Percentiles rank a stretch among this genome's conserved stretches.
phyloP scores from a whole-genome alignment of 1,140 invertebrate species.

The Lamellibrachia luymesi region DNA sequence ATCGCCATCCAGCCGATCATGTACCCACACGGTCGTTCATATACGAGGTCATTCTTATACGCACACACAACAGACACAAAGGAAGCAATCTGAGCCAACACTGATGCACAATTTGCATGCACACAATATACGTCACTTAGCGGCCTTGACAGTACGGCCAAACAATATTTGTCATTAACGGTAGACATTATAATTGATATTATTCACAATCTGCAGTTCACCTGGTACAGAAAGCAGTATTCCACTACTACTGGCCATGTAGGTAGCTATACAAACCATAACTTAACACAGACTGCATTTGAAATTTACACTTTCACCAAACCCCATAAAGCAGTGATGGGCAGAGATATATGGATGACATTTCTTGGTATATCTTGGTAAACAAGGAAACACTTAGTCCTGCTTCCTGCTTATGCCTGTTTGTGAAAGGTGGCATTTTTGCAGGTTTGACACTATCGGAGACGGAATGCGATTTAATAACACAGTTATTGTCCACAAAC shows the following conservation, averaged over 20 bases:
- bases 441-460: background rate
- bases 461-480: background rate
- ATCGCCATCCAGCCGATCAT: background rate
- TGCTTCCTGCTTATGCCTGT: background rate
- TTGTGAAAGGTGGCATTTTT: background rate
- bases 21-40: background rate
- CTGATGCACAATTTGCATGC: background rate
- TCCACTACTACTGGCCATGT: background rate
- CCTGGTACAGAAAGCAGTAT: background rate
- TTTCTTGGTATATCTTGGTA: background rate
- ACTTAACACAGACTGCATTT: background rate
- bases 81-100: background rate
- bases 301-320: background rate
- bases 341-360: background rate
- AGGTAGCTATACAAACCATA: background rate
- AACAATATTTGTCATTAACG: slow-evolving; percentile 2
- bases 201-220: background rate
- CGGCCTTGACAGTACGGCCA: background rate
- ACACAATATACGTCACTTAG: background rate
- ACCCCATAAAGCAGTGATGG: background rate
- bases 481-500: background rate
- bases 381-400: background rate
- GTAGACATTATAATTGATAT: background rate
- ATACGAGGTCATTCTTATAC: background rate
- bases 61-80: background rate